Base-by-base conservation (phyloP, 2,113 vertebrate genomes). In the Strix aluco region DNA sequence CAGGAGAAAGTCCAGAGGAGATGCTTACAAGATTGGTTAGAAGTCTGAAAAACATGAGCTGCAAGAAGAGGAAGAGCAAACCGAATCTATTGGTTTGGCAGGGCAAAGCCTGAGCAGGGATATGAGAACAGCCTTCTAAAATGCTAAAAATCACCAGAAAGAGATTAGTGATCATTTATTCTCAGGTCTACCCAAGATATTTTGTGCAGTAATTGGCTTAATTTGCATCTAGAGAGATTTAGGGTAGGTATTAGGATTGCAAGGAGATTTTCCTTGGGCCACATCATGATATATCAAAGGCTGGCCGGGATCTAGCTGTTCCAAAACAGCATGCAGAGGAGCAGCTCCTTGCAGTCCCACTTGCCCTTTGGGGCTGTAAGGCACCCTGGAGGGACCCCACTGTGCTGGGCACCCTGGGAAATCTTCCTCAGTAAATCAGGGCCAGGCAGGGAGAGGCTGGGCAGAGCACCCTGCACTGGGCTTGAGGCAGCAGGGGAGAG, bases 141-240 rank as follows among this genome's bases (percentile, higher is more conserved):
- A 69, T 49, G n/a, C 8, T 74, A 44, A 54, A 84, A 73, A 86
- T 4, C 32, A 25, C 10, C 32, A 66, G 21, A 16, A 86, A 49
- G 40, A 74, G 36, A 86, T 83, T 62, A 73, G 34, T 32, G 36
- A 84, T 54, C 27, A 40, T 49, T 78, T 52, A 34, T 54, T 73
- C 46, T 78, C 47, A 87, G 65, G 59, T 62, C 54, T 77, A 36
- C 69, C 55, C 40, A 29, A 55, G 38, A 38, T 67, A 69, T n/a
- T 86, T 92, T 77, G 51, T 84, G 30, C 42, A 84, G 55, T 71
- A 91, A 86, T 70, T 78, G 55, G 12, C n/a, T 86, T 81, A 26
- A 85, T 91, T 91, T 93, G n/a, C 65, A 71, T 81, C 57, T 23
- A 11, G n/a, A 77, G 81, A 89, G 46, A 89, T 84, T 92, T 78